Evolutionary conservation across 2,888 invertebrate species (phyloP).

Genomic region (Amaurobius ferox): DNA sequence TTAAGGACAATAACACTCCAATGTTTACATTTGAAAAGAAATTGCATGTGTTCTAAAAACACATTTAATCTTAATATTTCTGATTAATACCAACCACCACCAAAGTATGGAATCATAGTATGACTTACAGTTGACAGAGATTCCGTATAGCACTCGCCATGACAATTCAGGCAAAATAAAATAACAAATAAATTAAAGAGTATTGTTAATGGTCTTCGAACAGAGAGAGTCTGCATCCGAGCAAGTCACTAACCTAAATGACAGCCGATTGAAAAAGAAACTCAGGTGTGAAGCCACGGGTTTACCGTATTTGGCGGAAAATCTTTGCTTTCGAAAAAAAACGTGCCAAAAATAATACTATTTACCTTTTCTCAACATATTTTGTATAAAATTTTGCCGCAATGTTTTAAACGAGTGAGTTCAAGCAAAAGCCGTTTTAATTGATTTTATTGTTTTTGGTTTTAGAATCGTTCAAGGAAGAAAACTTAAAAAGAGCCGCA

Average conservation of each 20-base stretch:
- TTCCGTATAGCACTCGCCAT: slow-evolving; percentile 59
- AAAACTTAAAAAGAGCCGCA: too few species aligned
- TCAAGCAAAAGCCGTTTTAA: too few species aligned
- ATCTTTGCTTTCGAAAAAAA: slow-evolving; percentile 11
- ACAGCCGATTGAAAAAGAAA: slow-evolving; percentile 55
- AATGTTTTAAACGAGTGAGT: too few species aligned
- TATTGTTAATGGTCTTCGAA: slow-evolving; percentile 19
- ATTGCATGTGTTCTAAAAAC: too few species aligned
- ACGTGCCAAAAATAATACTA: too few species aligned
- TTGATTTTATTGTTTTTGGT: too few species aligned
- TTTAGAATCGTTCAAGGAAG: too few species aligned
- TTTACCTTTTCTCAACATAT: too few species aligned
- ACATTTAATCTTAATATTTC: too few species aligned
- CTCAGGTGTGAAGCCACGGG: slow-evolving; percentile 27
- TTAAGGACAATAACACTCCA: too few species aligned
- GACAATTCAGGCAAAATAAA: slow-evolving; percentile 2
- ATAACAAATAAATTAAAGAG: background rate
- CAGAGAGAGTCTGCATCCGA: slow-evolving; percentile 37
- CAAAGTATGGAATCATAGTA: background rate
- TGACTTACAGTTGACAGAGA: slow-evolving; percentile 60
- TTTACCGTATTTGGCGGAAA: slow-evolving; percentile 51
- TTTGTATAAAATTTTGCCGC: too few species aligned
- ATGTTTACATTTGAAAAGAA: too few species aligned
- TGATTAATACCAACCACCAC: background rate
- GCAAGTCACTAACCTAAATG: slow-evolving; percentile 69